Base-by-base conservation (phyloP, 2,113 vertebrate genomes). In the Cebidichthys violaceus region DNA sequence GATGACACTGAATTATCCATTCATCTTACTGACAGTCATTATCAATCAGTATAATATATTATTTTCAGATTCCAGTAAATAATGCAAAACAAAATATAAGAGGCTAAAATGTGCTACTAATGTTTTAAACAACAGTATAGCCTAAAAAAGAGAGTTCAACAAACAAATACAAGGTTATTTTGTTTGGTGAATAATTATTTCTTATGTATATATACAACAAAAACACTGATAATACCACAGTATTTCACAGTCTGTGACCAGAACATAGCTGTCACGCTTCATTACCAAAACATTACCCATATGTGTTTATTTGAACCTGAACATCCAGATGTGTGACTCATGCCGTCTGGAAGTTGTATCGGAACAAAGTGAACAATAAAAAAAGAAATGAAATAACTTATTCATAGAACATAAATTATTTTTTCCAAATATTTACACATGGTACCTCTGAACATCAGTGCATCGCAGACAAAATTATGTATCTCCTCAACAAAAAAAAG, bases 341-440 rank as follows among this genome's bases (percentile, higher is more conserved):
- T 6, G 41, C 45, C 31, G 24, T 79, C 87, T 83, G 77, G 84
- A 88, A 84, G 77, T 45, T 66, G 35, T 69, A 82, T 72, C 39
- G 10, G 54, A 85, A 79, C 61, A 82, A 87, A 84, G 73, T 9
- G 8, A 65, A 86, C 39, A 80, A 85, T 78, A 78, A 84, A 86
- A 60, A 82, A 86, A 84, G 88, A 60, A 60, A 86, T 60, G 71
- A 70, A 94, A 93, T 93, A 90, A 92, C 59, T 92, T 92, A 92
- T 67, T 72, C 47, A 39, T 76, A 85, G 43, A 86, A 71, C 88
- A 90, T 91, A 91, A 89, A 93, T 90, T 90, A 88, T 81, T 33
- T 86, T 83, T 87, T 90, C 67, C 79, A 87, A 87, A 84, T 92
- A 92, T 91, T 91, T 94, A 90, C 90, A 92, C 70, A 75, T 84